Evolutionary conservation across 92 coral and sea anemone species (phyloP).

Genomic region (Heteractis magnifica): DNA sequence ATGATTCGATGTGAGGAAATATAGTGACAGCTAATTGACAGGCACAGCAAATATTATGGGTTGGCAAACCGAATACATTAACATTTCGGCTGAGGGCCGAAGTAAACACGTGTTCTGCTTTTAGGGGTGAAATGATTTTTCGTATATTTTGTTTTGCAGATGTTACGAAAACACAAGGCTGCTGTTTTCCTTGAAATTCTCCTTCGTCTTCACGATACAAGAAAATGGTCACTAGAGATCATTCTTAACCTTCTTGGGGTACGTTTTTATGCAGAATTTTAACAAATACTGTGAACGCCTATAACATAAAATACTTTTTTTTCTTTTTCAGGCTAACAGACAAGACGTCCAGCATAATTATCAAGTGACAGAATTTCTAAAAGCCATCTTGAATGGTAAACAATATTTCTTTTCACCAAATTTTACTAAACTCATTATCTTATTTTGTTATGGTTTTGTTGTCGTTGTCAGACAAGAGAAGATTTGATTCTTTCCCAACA

Average conservation of each 20-base stretch:
- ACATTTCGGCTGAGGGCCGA: too few relatives aligned
- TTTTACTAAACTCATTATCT: neutral
- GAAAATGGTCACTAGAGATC: conserved; percentile 64
- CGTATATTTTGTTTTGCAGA: conserved; percentile 34
- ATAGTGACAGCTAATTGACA: too few relatives aligned
- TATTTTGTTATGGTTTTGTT: neutral
- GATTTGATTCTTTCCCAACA: conserved; percentile 53
- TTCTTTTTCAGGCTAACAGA: conserved; percentile 62
- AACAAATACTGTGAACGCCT: too few relatives aligned
- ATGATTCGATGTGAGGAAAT: too few relatives aligned
- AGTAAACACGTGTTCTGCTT: too few relatives aligned
- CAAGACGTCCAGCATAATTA: conserved; percentile 64
- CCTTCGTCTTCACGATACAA: conserved; percentile 68
- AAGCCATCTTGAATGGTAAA: conserved; percentile 82
- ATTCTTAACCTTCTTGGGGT: conserved; percentile 82
- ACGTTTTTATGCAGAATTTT: conserved; percentile 4
- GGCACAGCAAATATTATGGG: too few relatives aligned
- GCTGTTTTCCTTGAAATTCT: conserved; percentile 71
- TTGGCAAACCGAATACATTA: too few relatives aligned
- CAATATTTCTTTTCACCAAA: too few relatives aligned
- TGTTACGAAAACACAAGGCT: conserved; percentile 80
- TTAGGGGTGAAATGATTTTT: neutral
- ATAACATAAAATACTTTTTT: neutral
- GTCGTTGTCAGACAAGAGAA: conserved; percentile 46
- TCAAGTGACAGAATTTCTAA: conserved; percentile 77